phyloP scores from a whole-genome alignment of 2,113 vertebrate species.

The Mus pahari region DNA sequence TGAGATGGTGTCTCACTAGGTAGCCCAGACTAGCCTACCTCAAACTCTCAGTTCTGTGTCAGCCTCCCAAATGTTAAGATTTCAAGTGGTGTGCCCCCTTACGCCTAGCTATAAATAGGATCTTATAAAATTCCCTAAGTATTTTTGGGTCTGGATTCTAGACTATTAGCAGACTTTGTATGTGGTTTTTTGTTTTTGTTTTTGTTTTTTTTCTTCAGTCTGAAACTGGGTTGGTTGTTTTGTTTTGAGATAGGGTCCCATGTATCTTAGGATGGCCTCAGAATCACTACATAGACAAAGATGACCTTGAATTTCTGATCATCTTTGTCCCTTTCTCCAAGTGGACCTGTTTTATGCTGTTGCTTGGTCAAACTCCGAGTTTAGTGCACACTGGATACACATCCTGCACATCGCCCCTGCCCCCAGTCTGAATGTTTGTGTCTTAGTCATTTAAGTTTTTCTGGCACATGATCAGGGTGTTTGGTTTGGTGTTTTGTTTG shows the following conservation, averaged over 20 bases:
- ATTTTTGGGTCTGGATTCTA: neutral
- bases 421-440: neutral
- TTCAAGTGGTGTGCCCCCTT: neutral
- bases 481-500: neutral
- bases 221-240: conserved; percentile 37
- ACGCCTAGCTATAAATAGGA: neutral
- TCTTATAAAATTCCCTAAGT: neutral
- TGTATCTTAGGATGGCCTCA: neutral
- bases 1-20: neutral
- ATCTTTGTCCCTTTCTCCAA: neutral
- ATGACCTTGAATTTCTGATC: neutral
- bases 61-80: neutral
- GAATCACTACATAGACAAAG: neutral
- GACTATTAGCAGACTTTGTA: neutral
- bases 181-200: neutral
- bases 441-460: neutral
- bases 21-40: neutral
- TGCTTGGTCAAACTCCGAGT: neutral
- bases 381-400: neutral
- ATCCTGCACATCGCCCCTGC: neutral
- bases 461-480: neutral
- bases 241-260: neutral
- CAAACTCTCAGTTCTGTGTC: neutral
- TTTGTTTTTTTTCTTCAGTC: neutral
- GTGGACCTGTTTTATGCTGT: neutral